Evolutionary conservation across 2,797 vertebrate species (phyloP).

Genomic region (Pipistrellus pygmaeus): DNA sequence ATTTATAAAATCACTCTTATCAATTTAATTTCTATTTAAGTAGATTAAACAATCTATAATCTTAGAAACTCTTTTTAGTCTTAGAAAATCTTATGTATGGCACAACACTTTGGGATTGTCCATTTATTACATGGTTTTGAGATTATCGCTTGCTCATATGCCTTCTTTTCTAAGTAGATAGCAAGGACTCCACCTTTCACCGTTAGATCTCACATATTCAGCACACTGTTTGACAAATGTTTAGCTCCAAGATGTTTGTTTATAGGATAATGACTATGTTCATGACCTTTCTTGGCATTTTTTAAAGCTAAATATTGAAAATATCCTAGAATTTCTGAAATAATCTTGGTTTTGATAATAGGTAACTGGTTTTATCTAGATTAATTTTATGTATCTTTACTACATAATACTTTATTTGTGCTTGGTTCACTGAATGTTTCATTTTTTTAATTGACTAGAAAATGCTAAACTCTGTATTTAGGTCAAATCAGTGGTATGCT

Average conservation of each 20-base stretch:
- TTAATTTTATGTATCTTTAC: not conserved
- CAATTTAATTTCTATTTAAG: not conserved
- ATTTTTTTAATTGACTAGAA: not conserved
- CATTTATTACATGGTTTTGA: not conserved
- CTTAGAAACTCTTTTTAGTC: not conserved
- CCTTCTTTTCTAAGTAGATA: not conserved
- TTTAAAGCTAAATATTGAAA: not conserved
- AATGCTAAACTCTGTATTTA: not conserved
- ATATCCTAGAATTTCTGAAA: not conserved
- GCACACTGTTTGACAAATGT: not conserved
- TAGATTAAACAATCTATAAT: not conserved
- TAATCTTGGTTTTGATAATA: not conserved
- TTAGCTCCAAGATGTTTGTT: not conserved
- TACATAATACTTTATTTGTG: not conserved
- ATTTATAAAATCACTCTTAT: not conserved
- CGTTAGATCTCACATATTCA: not conserved
- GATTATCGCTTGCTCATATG: not conserved
- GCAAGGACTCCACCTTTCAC: not conserved
- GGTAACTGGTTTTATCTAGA: not conserved
- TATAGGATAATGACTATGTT: not conserved
- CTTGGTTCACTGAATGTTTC: not conserved
- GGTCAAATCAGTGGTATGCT: not conserved
- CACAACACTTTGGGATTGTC: not conserved
- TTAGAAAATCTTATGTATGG: not conserved
- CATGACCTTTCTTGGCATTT: not conserved